Evolutionary conservation across 2,113 vertebrate genomes (phyloP), one percentile per base, ranked within the genome.

Genomic region (Neotragus moschatus): DNA sequence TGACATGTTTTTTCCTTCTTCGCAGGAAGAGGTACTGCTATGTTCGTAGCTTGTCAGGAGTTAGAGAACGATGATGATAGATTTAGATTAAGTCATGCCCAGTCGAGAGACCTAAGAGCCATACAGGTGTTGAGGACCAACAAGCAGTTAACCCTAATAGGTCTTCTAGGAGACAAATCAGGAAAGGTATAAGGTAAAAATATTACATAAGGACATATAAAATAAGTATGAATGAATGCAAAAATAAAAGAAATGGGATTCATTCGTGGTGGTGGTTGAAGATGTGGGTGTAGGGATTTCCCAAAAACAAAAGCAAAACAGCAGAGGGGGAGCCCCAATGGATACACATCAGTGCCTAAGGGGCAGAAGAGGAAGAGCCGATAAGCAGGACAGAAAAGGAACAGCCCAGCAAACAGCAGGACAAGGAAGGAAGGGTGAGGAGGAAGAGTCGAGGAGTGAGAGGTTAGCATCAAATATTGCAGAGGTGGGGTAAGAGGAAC

Each of bases 121-220:
- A 6, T 7, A 23, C 25, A 60, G 51, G 36, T 16, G 5, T 39
- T 84, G 61, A 58, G 1, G 16, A 43, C 61, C 66, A 12, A 17
- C 2, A 60, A 73, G 23, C 16, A 28, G 16, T 45, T 60, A 43
- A 51, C 15, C 61, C 15, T 85, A 6, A 30, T 4, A 6, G 7
- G 77, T 77, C 16, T 95, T 84, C 84, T 43, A 66, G 53, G 73
- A 70, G 63, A 73, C 45, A 73, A 53, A n/a, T 80, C 70, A 60
- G 43, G 53, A 94, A 73, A 47, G 51, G 43, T 45, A 47, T 21
- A 36, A 36, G 17, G 30, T 13, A 60, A 30, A 55, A 45, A 88
- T 12, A 70, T 58, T 47, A 73, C n/a, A 8, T 47, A 6, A 61
- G 43, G 26, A 58, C 61, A 58, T 26, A 66, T 12, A 66, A 88